Percentiles rank a stretch among this genome's conserved stretches.
Evolutionary conservation across 23 tunicate species (phyloP).

Genomic region (Pegea sp.): DNA sequence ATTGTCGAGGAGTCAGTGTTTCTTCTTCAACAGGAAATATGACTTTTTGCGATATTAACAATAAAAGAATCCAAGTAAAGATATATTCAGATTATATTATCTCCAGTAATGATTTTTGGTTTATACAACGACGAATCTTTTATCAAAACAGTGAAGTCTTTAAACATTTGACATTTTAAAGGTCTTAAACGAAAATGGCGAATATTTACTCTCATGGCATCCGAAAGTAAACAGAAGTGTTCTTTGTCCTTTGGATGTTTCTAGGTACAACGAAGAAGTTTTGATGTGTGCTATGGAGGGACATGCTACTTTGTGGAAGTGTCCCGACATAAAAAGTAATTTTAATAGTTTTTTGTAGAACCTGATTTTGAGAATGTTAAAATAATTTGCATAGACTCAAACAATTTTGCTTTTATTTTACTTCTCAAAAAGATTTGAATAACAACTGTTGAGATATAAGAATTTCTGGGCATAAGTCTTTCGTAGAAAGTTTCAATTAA

Average conservation of each 20-base stretch:
- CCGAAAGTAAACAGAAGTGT: conserved; percentile 7
- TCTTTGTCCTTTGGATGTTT: conserved; percentile 26
- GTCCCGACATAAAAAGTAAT: conserved; percentile 21
- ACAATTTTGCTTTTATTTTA: not conserved
- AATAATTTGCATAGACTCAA: not conserved
- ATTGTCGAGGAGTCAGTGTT: conserved; percentile 21
- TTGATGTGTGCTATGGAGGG: conserved; percentile 20
- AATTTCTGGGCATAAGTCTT: too few species aligned
- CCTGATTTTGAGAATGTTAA: too few species aligned
- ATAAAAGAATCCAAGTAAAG: conserved; percentile 36
- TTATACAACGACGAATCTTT: not conserved
- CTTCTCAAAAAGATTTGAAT: too few species aligned
- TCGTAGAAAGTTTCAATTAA: too few species aligned
- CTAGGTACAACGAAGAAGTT: conserved; percentile 3
- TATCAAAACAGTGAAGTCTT: too few species aligned
- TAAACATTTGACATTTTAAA: too few species aligned
- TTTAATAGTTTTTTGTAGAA: not conserved
- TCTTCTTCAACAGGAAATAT: conserved; percentile 16
- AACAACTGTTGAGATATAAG: too few species aligned
- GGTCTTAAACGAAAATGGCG: conserved; percentile 7
- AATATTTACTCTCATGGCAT: conserved; percentile 10
- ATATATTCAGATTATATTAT: not conserved
- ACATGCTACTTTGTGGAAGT: conserved; percentile 14
- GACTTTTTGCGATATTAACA: conserved; percentile 24
- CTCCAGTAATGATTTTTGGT: not conserved